Conservation (phyloP, 2,888 invertebrate genomes). For the Gymnosoma rotundatum region DNA sequence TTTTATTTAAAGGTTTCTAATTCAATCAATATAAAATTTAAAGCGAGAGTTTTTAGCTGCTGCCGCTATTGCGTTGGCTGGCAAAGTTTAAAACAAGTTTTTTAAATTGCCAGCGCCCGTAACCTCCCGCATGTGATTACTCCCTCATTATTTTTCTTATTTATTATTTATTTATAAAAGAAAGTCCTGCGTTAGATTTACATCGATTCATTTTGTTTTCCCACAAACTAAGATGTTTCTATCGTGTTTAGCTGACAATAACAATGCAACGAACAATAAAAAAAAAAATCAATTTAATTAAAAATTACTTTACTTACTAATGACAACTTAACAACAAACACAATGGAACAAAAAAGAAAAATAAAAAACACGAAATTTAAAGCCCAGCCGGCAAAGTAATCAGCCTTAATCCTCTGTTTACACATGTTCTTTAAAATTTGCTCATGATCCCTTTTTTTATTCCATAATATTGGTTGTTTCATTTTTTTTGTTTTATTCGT, state of each 20-base stretch:
- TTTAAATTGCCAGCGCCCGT: too few relatives aligned
- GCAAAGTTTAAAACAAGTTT: too few relatives aligned
- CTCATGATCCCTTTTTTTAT: slow-evolving; percentile 60
- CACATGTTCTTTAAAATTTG: slow-evolving; percentile 67
- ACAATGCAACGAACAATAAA: slow-evolving; percentile 67
- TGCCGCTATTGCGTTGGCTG: too few relatives aligned
- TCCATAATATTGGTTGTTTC: slow-evolving; percentile 34
- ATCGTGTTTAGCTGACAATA: slow-evolving; percentile 34
- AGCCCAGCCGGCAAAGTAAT: slow-evolving; percentile 70
- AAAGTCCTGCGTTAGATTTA: too few relatives aligned
- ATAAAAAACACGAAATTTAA: slow-evolving; percentile 40
- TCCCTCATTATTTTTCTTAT: too few relatives aligned
- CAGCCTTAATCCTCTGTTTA: slow-evolving; percentile 76
- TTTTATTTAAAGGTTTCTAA: too few relatives aligned
- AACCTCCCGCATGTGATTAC: too few relatives aligned
- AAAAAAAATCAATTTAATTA: slow-evolving; percentile 75
- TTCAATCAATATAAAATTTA: too few relatives aligned
- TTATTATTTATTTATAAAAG: too few relatives aligned
- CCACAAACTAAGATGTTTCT: slow-evolving; percentile 1
- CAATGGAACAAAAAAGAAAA: slow-evolving; percentile 32
- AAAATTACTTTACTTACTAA: slow-evolving; percentile 69
- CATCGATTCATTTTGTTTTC: not conserved
- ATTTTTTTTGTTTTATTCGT: not conserved
- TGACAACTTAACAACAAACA: slow-evolving; percentile 49
- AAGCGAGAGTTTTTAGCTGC: too few relatives aligned